Percentiles rank a stretch among this genome's conserved stretches.
Evolutionary conservation across 92 coral and sea anemone species (phyloP).

Genomic region (Anthopleura xanthogrammica): DNA sequence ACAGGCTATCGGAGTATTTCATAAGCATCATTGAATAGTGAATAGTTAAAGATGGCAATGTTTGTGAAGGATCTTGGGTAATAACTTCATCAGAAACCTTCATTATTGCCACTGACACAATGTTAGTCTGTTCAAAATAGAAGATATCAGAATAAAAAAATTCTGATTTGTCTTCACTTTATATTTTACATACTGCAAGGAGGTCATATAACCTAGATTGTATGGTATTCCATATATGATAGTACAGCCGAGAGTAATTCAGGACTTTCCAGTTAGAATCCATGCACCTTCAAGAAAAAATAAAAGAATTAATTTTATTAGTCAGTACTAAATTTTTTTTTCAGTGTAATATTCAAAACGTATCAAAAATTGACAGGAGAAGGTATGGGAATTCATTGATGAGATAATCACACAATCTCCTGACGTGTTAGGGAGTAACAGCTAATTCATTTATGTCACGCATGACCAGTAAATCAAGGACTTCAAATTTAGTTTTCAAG

Average conservation of each 20-base stretch:
- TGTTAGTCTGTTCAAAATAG: not conserved
- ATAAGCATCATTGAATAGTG: not conserved
- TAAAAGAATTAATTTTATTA: not conserved
- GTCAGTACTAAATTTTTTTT: not conserved
- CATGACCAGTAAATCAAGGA: no score
- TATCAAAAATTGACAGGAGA: no score
- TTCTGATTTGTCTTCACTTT: not conserved
- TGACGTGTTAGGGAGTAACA: no score
- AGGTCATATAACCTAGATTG: no score
- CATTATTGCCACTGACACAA: not conserved
- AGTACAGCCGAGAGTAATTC: not conserved
- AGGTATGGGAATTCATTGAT: no score
- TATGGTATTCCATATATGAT: no score
- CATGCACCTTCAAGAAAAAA: not conserved
- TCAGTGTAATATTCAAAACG: no score
- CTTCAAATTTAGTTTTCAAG: no score
- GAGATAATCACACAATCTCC: no score
- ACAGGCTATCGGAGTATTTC: not conserved
- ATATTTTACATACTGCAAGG: not conserved
- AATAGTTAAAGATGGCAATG: not conserved
- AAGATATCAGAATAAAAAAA: not conserved
- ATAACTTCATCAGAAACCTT: not conserved
- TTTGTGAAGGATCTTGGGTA: not conserved
- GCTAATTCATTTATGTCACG: no score
- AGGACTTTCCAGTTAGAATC: not conserved